These are phyloP conservation scores for Pavo muticus DNA, from an alignment of 2,113 vertebrate species.

Conservation along the genomic window DNA sequence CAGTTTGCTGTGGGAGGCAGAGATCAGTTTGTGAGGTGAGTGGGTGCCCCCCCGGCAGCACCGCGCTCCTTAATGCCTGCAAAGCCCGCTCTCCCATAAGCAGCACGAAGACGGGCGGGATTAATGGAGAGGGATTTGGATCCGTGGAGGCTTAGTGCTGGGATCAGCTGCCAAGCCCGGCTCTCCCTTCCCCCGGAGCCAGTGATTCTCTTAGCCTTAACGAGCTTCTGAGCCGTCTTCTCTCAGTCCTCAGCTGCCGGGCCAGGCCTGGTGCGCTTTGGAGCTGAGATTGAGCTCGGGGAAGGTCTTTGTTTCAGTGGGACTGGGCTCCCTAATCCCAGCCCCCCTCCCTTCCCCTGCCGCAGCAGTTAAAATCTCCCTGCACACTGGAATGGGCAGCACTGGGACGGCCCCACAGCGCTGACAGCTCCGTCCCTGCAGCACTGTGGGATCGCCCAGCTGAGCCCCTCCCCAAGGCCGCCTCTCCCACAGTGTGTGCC, in stretches of 20 bases:
- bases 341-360: too few relatives aligned
- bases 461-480: not conserved
- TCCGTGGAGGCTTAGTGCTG: not conserved
- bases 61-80: not conserved
- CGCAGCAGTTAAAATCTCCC: too few relatives aligned
- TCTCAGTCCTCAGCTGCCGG: fast-evolving
- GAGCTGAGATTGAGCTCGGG: fast-evolving
- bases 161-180: not conserved
- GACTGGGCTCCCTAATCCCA: not conserved
- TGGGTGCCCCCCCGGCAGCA: not conserved
- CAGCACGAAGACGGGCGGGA: not conserved
- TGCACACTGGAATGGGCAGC: not conserved
- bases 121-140: not conserved
- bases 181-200: not conserved
- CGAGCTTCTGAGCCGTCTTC: not conserved
- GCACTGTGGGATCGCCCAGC: not conserved
- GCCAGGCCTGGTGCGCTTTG: fast-evolving
- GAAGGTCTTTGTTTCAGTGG: fast-evolving
- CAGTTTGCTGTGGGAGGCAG: conserved; percentile 95
- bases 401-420: not conserved
- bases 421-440: not conserved
- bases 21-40: conserved; percentile 94
- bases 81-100: not conserved
- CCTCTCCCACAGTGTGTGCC: not conserved
- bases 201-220: not conserved